A percentile compares a stretch with the other conserved stretches of the same genome.
These are phyloP conservation scores for Tokudaia tokunoshimensis DNA, from an alignment of 2,797 vertebrate genomes.

Conservation along the genomic window DNA sequence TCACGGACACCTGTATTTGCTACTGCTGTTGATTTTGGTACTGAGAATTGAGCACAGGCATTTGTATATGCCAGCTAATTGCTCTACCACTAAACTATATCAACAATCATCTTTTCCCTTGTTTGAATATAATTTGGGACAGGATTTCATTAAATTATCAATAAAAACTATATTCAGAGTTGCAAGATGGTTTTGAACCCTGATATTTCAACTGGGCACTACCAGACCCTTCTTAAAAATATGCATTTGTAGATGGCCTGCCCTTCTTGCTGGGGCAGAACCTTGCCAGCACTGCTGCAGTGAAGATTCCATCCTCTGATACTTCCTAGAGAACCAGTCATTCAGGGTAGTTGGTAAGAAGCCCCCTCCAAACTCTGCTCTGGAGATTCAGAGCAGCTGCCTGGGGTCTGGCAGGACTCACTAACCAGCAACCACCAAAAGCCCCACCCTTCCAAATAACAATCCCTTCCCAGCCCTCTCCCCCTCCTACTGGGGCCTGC, in stretches of 20 bases:
- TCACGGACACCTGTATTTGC: neutral
- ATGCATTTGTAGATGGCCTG: neutral
- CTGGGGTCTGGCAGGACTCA: too few relatives aligned
- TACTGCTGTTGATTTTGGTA: neutral
- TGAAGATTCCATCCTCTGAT: too few relatives aligned
- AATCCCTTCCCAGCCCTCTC: too few relatives aligned
- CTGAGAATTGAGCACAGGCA: neutral
- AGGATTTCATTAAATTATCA: neutral
- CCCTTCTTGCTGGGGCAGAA: too few relatives aligned
- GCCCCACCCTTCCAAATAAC: too few relatives aligned
- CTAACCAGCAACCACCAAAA: too few relatives aligned
- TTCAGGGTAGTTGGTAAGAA: too few relatives aligned
- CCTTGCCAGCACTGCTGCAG: too few relatives aligned
- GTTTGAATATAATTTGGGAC: neutral
- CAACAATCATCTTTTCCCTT: neutral
- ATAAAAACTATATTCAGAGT: neutral
- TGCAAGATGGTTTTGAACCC: neutral
- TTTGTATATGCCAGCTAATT: neutral
- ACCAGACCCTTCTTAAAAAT: neutral
- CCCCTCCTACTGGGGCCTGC: too few relatives aligned
- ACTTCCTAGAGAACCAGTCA: too few relatives aligned
- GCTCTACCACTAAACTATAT: neutral
- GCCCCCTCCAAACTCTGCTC: too few relatives aligned
- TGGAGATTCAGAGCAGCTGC: too few relatives aligned
- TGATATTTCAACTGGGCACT: neutral